These are phyloP conservation scores for Pachypsylla venusta DNA, from an alignment of 1,140 invertebrate genomes.

Conservation along the genomic window DNA sequence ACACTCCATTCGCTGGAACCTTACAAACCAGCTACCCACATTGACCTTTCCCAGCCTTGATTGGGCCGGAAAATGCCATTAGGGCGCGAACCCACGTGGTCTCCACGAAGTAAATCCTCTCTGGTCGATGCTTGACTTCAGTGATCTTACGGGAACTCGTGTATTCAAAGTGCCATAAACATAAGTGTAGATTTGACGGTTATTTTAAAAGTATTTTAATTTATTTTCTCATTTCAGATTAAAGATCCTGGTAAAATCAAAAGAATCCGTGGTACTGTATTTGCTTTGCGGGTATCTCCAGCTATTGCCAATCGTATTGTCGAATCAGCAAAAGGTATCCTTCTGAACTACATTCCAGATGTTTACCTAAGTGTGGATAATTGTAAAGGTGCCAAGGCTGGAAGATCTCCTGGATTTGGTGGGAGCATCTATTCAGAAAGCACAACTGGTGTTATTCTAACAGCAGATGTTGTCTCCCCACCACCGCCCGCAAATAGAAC, in stretches of 20 bases:
- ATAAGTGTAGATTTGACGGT: no score
- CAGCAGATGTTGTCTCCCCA: conserved; percentile 43
- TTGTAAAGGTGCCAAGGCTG: conserved; percentile 63
- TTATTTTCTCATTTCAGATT: conserved; percentile 32
- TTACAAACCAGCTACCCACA: no score
- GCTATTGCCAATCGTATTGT: conserved; percentile 81
- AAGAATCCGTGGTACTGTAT: conserved; percentile 77
- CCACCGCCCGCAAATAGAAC: conserved; percentile 39
- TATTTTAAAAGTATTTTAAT: no score
- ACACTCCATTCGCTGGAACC: no score
- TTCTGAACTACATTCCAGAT: conserved; percentile 86
- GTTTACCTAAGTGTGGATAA: conserved; percentile 92
- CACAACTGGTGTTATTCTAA: conserved; percentile 64
- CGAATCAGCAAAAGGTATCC: conserved; percentile 76
- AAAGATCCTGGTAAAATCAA: conserved; percentile 82
- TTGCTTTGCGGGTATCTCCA: conserved; percentile 77
- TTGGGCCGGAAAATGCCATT: no score
- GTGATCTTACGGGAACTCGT: no score
- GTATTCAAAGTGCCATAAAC: no score
- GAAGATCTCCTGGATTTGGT: conserved; percentile 84
- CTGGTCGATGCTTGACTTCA: no score
- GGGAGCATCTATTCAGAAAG: conserved; percentile 83
- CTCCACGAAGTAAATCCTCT: no score
- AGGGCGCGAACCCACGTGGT: no score
- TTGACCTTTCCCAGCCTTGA: no score